A percentile compares a stretch with the other conserved stretches of the same genome.
These are phyloP conservation scores for Haemorhous mexicanus DNA, from an alignment of 2,113 vertebrate species.

Conservation along the genomic window DNA sequence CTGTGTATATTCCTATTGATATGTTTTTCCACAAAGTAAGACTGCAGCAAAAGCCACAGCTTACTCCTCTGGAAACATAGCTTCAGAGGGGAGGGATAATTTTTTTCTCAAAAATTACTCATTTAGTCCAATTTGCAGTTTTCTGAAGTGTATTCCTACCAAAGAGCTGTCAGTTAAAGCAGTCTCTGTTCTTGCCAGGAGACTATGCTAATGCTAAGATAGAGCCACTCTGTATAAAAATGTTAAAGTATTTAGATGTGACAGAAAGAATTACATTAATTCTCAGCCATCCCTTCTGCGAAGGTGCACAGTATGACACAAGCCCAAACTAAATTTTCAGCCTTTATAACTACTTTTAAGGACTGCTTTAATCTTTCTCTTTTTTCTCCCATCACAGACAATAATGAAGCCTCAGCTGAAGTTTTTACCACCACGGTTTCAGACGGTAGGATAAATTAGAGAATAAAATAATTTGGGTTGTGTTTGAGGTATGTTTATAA, in stretches of 20 bases:
- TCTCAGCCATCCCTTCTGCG: background rate
- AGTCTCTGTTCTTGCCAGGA: background rate
- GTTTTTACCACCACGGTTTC: background rate
- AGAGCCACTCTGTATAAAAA: background rate
- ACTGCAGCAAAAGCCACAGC: background rate
- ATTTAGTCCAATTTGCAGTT: background rate
- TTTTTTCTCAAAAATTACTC: constrained; percentile 1
- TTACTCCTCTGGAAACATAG: background rate
- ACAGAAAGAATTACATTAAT: background rate
- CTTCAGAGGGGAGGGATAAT: background rate
- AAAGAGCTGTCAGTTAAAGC: background rate
- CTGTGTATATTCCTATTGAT: background rate
- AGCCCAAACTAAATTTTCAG: background rate
- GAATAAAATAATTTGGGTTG: background rate
- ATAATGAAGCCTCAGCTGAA: background rate
- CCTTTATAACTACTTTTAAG: background rate
- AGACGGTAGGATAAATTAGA: constrained; percentile 15
- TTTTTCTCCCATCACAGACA: background rate
- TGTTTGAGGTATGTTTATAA: background rate
- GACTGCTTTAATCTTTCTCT: background rate
- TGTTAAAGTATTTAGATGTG: background rate
- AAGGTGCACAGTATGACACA: background rate
- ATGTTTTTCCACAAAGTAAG: background rate
- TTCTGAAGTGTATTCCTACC: background rate
- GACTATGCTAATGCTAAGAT: background rate